Conservation (phyloP, 2,113 vertebrate genomes). For the Psammodynastes pulverulentus region DNA sequence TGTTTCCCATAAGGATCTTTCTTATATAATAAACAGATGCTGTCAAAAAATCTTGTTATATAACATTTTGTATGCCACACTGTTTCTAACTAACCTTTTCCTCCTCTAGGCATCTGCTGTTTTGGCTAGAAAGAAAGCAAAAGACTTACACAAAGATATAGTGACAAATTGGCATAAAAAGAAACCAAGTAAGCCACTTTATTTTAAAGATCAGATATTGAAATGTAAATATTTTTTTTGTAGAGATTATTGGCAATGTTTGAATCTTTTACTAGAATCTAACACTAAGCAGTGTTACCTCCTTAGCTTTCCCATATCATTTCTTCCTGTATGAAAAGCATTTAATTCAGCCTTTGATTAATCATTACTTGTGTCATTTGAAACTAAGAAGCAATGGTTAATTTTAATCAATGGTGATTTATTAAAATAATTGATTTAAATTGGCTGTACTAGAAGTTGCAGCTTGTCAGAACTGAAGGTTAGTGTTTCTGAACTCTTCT, state of each 20-base stretch:
- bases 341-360: background rate
- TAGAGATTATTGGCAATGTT: background rate
- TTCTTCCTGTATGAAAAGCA: background rate
- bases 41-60: rapidly evolving
- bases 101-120: constrained; percentile 79
- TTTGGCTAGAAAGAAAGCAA: constrained; percentile 85
- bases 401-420: background rate
- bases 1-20: background rate
- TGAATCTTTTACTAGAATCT: background rate
- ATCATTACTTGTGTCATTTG: background rate
- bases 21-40: rapidly evolving
- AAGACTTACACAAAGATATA: constrained; percentile 79
- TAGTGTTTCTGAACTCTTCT: background rate
- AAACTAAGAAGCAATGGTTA: background rate
- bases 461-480: background rate
- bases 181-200: constrained; percentile 79
- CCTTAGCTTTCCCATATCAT: background rate
- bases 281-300: background rate
- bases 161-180: constrained; percentile 86
- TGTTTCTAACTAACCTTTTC: background rate
- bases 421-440: background rate
- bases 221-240: background rate
- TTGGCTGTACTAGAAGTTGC: background rate
- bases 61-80: rapidly evolving
- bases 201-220: background rate